Evolutionary conservation across 2,888 invertebrate species (phyloP).

Genomic region (Azorinus chamasolen): DNA sequence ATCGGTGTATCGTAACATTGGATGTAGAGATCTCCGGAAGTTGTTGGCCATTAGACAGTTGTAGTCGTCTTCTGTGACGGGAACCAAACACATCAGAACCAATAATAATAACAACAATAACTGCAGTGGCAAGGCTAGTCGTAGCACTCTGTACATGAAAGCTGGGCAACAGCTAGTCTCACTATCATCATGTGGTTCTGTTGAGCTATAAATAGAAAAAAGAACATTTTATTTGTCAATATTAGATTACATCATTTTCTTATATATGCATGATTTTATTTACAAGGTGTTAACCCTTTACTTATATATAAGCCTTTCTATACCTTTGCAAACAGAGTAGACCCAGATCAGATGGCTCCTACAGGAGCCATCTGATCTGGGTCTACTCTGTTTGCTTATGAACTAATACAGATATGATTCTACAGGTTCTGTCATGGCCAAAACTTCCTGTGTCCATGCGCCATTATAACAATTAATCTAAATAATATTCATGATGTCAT

Average conservation of each 20-base stretch:
- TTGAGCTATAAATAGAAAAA: conserved; percentile 67
- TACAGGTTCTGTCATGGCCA: too few relatives aligned
- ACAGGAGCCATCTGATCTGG: too few relatives aligned
- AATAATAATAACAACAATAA: conserved; percentile 95
- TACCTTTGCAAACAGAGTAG: too few relatives aligned
- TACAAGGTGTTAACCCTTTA: not conserved
- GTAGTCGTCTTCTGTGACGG: conserved; percentile 93
- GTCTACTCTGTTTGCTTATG: too few relatives aligned
- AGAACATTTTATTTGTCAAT: not conserved
- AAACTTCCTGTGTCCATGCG: too few relatives aligned
- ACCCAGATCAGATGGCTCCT: too few relatives aligned
- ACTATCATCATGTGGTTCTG: conserved; percentile 61
- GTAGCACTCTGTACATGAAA: conserved; percentile 95
- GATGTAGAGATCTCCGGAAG: conserved; percentile 93
- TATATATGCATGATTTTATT: too few relatives aligned
- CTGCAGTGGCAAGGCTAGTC: conserved; percentile 97
- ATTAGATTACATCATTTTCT: too few relatives aligned
- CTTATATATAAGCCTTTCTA: too few relatives aligned
- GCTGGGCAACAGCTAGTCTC: conserved; percentile 80
- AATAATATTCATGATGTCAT: too few relatives aligned
- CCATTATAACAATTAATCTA: too few relatives aligned
- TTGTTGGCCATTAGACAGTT: conserved; percentile 94
- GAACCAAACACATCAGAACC: conserved; percentile 97
- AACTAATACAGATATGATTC: too few relatives aligned
- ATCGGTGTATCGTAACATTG: conserved; percentile 95